Evolutionary conservation across 2,888 invertebrate genomes (phyloP).

Genomic region (Drosophila infuscata): DNA sequence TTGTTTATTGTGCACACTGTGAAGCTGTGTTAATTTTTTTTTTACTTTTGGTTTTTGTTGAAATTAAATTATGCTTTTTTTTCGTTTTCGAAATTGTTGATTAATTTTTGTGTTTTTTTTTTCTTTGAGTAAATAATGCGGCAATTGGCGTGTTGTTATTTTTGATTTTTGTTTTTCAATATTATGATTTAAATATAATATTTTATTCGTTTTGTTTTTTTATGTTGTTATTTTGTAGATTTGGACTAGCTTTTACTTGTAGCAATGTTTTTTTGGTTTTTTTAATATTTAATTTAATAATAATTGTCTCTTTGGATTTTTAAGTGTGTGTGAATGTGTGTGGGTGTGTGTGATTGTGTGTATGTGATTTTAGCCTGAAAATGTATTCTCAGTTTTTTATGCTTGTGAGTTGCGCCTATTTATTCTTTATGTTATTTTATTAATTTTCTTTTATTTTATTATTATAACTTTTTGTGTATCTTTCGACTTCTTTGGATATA

Average conservation of each 20-base stretch:
- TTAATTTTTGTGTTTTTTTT: conserved; percentile 12
- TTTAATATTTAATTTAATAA: conserved; percentile 50
- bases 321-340: conserved; percentile 29
- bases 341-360: conserved; percentile 33
- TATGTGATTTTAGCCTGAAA: conserved; percentile 42
- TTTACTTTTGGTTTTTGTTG: conserved; percentile 30
- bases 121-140: conserved; percentile 60
- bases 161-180: conserved; percentile 41
- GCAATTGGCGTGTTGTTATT: conserved; percentile 71
- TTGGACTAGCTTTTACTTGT: conserved; percentile 76
- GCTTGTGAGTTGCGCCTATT: conserved; percentile 56
- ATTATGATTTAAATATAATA: conserved; percentile 56
- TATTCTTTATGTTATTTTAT: conserved; percentile 26
- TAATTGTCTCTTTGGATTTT: conserved; percentile 54
- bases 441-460: conserved; percentile 10
- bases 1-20: conserved; percentile 74
- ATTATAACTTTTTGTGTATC: conserved; percentile 10
- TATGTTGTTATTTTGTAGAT: conserved; percentile 67
- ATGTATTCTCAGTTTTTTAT: conserved; percentile 44
- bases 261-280: conserved; percentile 54
- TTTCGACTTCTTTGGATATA: conserved; percentile 27
- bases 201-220: conserved; percentile 43
- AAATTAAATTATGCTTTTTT: conserved; percentile 42
- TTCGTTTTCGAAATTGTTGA: conserved; percentile 42
- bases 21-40: conserved; percentile 68